These are phyloP conservation scores for Drosophila navojoa DNA, from an alignment of 1,140 invertebrate genomes.

Conservation along the genomic window DNA sequence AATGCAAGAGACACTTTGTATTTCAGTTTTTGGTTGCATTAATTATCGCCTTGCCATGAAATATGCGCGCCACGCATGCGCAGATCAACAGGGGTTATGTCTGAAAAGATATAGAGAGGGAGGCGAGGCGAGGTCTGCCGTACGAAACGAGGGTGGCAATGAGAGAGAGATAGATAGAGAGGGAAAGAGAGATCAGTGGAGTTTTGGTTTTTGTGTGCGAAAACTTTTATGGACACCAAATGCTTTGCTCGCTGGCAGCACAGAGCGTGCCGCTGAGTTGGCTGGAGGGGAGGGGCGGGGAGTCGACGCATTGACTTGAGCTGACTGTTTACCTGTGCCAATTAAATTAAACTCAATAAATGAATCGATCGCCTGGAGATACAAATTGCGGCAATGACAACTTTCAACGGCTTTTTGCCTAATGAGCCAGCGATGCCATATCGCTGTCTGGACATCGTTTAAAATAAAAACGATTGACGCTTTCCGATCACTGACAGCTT, in stretches of 20 bases:
- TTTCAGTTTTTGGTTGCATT: constrained; percentile 79
- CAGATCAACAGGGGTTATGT: constrained; percentile 43
- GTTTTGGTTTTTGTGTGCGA: not conserved
- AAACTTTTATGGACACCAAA: not conserved
- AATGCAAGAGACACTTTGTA: constrained; percentile 64
- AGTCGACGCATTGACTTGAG: constrained; percentile 48
- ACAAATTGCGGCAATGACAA: constrained; percentile 62
- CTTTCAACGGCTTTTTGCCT: constrained; percentile 61
- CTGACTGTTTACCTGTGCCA: constrained; percentile 75
- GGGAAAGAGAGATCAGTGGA: not conserved
- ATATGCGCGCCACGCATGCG: constrained; percentile 78
- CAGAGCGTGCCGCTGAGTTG: not conserved
- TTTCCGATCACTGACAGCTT: constrained; percentile 29
- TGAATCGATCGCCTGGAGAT: constrained; percentile 59
- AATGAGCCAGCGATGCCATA: constrained; percentile 62
- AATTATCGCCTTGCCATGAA: constrained; percentile 82
- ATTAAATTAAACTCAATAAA: constrained; percentile 71
- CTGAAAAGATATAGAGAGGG: not conserved
- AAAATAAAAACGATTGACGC: constrained; percentile 19
- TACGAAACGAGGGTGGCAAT: not conserved
- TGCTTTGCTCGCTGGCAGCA: not conserved
- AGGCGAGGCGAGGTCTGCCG: not conserved
- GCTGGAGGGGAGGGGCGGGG: too few species aligned
- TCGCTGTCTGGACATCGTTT: constrained; percentile 27
- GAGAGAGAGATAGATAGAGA: not conserved